Percentiles rank a stretch among this genome's conserved stretches.
These are phyloP conservation scores for Drosophila kanapiae DNA, from an alignment of 1,140 invertebrate genomes.

Conservation along the genomic window DNA sequence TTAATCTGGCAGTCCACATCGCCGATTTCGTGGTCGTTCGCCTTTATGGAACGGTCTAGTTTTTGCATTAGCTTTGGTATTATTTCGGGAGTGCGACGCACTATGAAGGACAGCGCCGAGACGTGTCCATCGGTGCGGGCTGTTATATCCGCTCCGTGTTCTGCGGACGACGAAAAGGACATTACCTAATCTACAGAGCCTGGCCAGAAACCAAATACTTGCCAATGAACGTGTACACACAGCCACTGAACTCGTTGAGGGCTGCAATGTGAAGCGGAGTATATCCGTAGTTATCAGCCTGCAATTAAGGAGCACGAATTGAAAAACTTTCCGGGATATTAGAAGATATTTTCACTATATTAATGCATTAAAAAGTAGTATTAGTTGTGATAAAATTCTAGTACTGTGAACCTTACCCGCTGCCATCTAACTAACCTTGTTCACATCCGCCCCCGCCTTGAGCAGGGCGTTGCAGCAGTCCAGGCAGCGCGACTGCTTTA, in stretches of 20 bases:
- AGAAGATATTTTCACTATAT: background rate
- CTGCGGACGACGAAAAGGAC: slow-evolving; percentile 69
- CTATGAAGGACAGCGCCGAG: slow-evolving; percentile 92
- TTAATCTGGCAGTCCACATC: slow-evolving; percentile 93
- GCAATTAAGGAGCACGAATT: background rate
- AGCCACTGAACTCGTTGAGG: slow-evolving; percentile 92
- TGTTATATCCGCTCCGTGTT: slow-evolving; percentile 93
- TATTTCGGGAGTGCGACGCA: slow-evolving; percentile 92
- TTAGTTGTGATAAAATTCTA: background rate
- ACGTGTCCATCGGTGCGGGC: slow-evolving; percentile 92
- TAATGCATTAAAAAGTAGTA: background rate
- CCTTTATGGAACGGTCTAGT: slow-evolving; percentile 91
- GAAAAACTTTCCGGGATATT: background rate
- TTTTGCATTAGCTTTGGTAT: slow-evolving; percentile 89
- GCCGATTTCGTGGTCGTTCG: slow-evolving; percentile 92
- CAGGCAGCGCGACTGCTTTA: slow-evolving; percentile 90
- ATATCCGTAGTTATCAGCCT: slow-evolving; percentile 91
- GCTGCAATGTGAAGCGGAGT: slow-evolving; percentile 93
- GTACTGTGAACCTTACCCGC: too few species aligned
- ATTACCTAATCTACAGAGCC: background rate
- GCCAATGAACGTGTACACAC: slow-evolving; percentile 90
- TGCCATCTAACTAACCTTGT: slow-evolving; percentile 85
- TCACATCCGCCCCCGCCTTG: slow-evolving; percentile 90
- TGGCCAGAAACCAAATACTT: slow-evolving; percentile 31
- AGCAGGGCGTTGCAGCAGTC: slow-evolving; percentile 90